Conservation (phyloP, 1,140 invertebrate species). For the Drosophila nannoptera region DNA sequence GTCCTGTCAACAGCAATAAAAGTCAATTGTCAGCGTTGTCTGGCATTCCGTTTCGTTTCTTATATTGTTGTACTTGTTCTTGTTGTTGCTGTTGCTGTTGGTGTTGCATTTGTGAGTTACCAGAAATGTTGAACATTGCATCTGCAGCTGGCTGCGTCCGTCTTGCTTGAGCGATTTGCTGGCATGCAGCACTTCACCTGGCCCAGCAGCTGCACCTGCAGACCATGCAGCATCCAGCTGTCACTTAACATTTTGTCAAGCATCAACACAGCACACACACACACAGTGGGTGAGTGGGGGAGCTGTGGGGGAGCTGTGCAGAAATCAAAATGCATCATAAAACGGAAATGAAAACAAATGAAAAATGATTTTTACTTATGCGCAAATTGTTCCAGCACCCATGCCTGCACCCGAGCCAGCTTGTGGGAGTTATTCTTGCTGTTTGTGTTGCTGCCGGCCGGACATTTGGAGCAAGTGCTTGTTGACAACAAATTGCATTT, state of each 20-base stretch:
- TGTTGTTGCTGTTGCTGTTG: conserved; percentile 6
- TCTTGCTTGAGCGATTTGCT: conserved; percentile 37
- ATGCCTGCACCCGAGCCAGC: not conserved
- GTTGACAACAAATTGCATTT: conserved; percentile 63
- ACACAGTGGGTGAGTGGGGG: conserved; percentile 2
- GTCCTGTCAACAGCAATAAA: conserved; percentile 67
- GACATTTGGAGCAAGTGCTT: conserved; percentile 45
- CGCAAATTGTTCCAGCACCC: conserved; percentile 51
- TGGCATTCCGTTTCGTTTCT: conserved; percentile 41
- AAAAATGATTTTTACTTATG: conserved; percentile 74
- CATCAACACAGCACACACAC: conserved; percentile 24
- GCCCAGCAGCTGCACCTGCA: conserved; percentile 11
- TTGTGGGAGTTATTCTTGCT: not conserved
- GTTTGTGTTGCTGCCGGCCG: conserved; percentile 8
- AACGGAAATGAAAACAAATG: conserved; percentile 75
- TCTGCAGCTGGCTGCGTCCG: conserved; percentile 15
- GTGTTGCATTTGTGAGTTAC: not conserved
- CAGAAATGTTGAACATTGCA: conserved; percentile 38
- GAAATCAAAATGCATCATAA: conserved; percentile 71
- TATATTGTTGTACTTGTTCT: conserved; percentile 19
- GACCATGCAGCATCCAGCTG: conserved; percentile 37
- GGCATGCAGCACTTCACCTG: conserved; percentile 39
- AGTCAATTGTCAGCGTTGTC: conserved; percentile 69
- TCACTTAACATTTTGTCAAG: conserved; percentile 67
- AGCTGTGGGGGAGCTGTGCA: conserved; percentile 44